A percentile compares a stretch with the other conserved stretches of the same genome.
These are phyloP conservation scores for Charina bottae DNA, from an alignment of 2,113 vertebrate genomes.

Conservation along the genomic window DNA sequence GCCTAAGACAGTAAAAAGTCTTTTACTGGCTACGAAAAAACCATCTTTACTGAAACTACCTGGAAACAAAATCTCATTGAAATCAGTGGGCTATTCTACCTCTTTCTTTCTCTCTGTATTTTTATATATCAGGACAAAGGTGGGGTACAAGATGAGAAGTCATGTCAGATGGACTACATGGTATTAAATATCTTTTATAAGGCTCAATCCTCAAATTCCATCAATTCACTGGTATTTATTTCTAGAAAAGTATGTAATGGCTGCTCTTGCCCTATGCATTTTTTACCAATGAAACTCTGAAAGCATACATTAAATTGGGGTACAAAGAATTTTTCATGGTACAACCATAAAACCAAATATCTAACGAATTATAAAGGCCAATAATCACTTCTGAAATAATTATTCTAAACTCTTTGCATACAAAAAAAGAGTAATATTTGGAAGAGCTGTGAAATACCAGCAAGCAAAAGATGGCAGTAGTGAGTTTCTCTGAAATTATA, in stretches of 20 bases:
- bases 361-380: not conserved
- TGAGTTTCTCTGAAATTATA: constrained; percentile 58
- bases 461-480: constrained; percentile 79
- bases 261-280: not conserved
- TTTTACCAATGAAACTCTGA: not conserved
- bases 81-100: not conserved
- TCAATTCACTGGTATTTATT: not conserved
- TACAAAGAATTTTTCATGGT: not conserved
- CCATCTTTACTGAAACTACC: not conserved
- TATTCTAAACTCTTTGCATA: not conserved
- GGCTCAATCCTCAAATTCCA: not conserved
- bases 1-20: no score
- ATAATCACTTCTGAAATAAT: not conserved
- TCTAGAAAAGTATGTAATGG: not conserved
- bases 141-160: not conserved
- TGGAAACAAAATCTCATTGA: not conserved
- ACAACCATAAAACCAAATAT: not conserved
- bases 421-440: not conserved
- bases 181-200: not conserved
- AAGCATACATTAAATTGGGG: not conserved
- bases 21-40: not conserved
- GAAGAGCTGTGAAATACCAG: constrained; percentile 9
- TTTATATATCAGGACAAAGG: not conserved
- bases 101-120: not conserved
- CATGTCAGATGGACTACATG: not conserved